Base-by-base conservation (phyloP, 2,888 invertebrate genomes). In the Polydrusus pterygomalis region DNA sequence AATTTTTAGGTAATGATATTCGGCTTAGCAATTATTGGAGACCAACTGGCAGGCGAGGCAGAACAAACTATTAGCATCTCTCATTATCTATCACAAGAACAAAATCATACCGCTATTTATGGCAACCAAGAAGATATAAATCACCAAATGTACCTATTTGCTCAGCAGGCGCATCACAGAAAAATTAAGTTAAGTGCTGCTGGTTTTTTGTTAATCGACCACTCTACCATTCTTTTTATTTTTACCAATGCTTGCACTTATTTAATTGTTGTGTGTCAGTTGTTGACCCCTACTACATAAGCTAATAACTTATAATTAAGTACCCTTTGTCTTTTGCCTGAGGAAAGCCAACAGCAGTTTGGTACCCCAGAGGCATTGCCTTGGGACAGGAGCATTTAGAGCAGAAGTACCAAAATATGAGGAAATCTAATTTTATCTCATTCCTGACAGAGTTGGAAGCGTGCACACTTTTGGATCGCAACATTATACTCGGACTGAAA, bases 211-310 rank as follows among this genome's bases (percentile, higher is more conserved):
- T 3, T 20, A 20, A 51, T 51, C 9, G 51, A 51, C n/a, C 51
- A 51, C 11, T 51, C 51, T 11, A 51, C 51, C 11, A 51, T 51
- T 20, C 17, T 51, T 0, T 51, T 51, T 51, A 51, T 51, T 51
- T 51, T 51, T 51, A 20, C 51, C 0, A 51, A 51, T 20, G 20
- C 51, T 9, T 51, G 51, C 11, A 51, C 51, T 51, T 51, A 51
- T 51, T 10, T 51, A 13, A 51, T 51, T 51, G 51, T 51, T 11
- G 18, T 51, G 7, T 51, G 51, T 51, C 51, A 20, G 11, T 20
- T 18, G 51, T 51, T 51, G 18, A 1, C 51, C 11, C 18, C 20
- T 8, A 20, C 51, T 1, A 11, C 11, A 51, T 51, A 51, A 51
- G 18, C 25, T 25, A 25, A 25, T 25, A 25, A 25, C n/a, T n/a